Conservation (phyloP, 2,113 vertebrate species). For the Orientallactaga bullata region DNA sequence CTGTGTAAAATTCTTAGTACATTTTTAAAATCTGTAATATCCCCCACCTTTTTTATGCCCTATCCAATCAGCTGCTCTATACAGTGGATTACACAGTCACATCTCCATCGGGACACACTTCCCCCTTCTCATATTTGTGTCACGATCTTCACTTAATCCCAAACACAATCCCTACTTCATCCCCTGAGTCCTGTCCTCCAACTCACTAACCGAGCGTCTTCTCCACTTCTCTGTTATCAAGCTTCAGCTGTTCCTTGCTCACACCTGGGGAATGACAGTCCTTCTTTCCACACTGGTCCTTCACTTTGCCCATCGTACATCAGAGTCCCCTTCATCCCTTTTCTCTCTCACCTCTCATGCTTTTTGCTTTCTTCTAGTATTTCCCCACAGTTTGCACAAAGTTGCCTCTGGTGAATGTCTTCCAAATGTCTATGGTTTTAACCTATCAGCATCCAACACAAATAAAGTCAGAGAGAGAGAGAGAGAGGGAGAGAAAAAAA, state of each 20-base stretch:
- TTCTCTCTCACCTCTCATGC: not conserved
- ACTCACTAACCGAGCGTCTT: not conserved
- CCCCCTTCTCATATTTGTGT: too few species aligned
- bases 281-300: not conserved
- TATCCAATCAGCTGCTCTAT: not conserved
- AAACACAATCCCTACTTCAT: not conserved
- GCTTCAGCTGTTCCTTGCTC: too few species aligned
- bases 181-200: not conserved
- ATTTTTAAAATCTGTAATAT: not conserved
- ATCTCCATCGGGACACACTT: not conserved
- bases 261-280: too few species aligned
- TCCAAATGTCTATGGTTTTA: not conserved
- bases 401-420: not conserved
- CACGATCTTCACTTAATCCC: not conserved
- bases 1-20: not conserved
- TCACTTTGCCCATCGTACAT: not conserved
- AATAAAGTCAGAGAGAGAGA: too few species aligned
- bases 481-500: too few species aligned
- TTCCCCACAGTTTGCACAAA: not conserved
- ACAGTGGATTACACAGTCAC: too few species aligned
- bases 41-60: not conserved
- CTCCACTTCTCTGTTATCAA: fast-evolving
- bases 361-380: not conserved
- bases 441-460: not conserved
- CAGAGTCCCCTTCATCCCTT: too few species aligned